Evolutionary conservation across 2,888 invertebrate species (phyloP).

Genomic region (Macrosiphum euphorbiae): DNA sequence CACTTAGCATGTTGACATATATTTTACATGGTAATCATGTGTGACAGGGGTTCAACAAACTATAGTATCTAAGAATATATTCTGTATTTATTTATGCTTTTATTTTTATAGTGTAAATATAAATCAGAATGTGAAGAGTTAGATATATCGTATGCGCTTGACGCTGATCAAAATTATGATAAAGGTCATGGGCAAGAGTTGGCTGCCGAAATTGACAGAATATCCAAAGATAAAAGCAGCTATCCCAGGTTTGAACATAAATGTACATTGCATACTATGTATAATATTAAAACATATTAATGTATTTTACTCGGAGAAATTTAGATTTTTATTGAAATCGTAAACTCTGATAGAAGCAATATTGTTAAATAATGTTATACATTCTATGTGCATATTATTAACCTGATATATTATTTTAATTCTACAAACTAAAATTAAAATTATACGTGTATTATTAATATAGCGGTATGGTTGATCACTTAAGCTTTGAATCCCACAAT

Average conservation of each 20-base stretch:
- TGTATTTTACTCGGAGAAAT: background rate
- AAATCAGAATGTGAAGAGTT: conserved; percentile 56
- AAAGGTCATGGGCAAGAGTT: conserved; percentile 50
- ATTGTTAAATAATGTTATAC: background rate
- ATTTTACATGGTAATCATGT: too few species aligned
- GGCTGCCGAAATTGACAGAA: conserved; percentile 2
- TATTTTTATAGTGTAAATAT: conserved; percentile 49
- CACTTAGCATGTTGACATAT: too few species aligned
- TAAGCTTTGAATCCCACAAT: conserved; percentile 57
- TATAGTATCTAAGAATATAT: background rate
- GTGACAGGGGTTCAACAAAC: too few species aligned
- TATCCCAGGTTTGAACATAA: conserved; percentile 30
- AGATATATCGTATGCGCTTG: conserved; percentile 35
- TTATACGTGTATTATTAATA: background rate
- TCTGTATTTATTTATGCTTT: background rate
- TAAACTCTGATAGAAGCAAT: background rate
- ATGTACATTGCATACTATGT: too few species aligned
- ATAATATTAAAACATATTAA: background rate
- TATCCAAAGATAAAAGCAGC: conserved; percentile 34
- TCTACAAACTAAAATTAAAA: background rate
- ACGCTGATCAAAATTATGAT: conserved; percentile 54
- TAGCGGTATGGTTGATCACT: conserved; percentile 58
- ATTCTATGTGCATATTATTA: background rate
- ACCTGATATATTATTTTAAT: background rate
- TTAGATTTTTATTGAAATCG: background rate